Base-by-base conservation (phyloP, 2,888 invertebrate species). In the Eristalis arbustorum region DNA sequence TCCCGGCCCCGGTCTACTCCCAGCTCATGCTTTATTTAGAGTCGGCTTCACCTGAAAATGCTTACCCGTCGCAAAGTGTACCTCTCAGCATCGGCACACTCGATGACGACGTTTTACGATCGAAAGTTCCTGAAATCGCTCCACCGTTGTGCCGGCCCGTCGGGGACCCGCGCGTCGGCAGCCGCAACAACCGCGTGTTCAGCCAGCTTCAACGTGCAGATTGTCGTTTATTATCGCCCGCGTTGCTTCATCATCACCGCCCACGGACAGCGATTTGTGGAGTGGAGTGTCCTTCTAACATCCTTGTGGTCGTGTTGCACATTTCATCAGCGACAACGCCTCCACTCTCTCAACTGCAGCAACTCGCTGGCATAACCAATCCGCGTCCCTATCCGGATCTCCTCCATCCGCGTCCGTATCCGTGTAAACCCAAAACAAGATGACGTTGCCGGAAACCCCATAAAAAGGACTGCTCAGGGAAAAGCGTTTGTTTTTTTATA, bases 381-480 rank as follows among this genome's bases (percentile, higher is more conserved):
- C 42, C 18, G 42, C n/a, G 5, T n/a, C 42, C 18, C n/a, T 18
- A 18, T 49, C 49, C 49, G 49, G 18, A n/a, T 18, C 18, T 8
- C 6, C 18, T 8, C 6, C 6, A 10, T 49, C 49, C 42, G n/a
- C 18, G 6, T 14, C 42, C 49, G 49, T 49, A 18, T 49, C 18
- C 18, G 49, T 49, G 18, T 49, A 81, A 81, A 74, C 69, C 71
- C 73, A 85, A 85, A 81, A 85, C 77, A 81, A 81, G 85, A 81
- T 85, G 85, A 85, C 85, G 81, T 62, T 62, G 69, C 62, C 85
- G 81, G 74, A 74, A 81, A 69, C 56, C 40, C 18, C 73, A 81
- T 80, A 74, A 80, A 75, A 64, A 62, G 49, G 76, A 77, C 69
- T 74, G 34, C 68, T 22, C 37, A 23, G 14, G 63, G 22, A 28